Evolutionary conservation across 30 jellyfish, hydroid and myxozoan genomes (phyloP).

Genomic region (Catostylus mosaicus): DNA sequence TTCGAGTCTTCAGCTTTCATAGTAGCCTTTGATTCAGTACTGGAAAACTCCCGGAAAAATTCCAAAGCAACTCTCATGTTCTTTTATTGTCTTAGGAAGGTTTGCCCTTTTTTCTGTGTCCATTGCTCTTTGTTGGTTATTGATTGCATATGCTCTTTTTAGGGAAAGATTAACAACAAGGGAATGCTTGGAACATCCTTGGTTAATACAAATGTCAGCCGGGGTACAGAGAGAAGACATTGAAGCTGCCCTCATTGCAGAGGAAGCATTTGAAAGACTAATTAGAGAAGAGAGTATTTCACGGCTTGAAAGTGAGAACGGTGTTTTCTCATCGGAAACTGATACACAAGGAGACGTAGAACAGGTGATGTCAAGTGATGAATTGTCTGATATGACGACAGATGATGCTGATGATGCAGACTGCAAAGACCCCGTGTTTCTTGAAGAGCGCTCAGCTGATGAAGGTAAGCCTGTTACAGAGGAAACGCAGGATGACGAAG

Average conservation of each 20-base stretch:
- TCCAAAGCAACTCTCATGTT: no score
- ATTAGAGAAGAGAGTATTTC: conserved; percentile 52
- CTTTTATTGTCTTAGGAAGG: no score
- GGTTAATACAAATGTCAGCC: conserved; percentile 92
- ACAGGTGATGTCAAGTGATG: conserved; percentile 14
- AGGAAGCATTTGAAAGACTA: conserved; percentile 45
- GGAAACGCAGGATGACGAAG: not conserved
- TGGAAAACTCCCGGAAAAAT: no score
- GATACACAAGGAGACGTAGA: conserved; percentile 51
- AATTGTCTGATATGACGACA: conserved; percentile 17
- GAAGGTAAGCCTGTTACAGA: not conserved
- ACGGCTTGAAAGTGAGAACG: conserved; percentile 43
- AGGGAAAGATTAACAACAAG: conserved; percentile 91
- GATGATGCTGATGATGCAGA: conserved; percentile 18
- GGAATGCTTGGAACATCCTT: conserved; percentile 93
- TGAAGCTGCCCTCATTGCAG: conserved; percentile 83
- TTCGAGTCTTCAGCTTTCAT: no score
- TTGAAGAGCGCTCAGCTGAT: not conserved
- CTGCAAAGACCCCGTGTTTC: not conserved
- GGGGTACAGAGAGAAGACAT: conserved; percentile 94
- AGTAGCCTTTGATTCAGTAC: no score
- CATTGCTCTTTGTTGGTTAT: not conserved
- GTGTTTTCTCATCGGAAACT: conserved; percentile 33
- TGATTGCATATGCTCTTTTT: not conserved
- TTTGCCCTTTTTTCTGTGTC: no score